Conservation (phyloP, 2,113 vertebrate species). For the Etia nguti region DNA sequence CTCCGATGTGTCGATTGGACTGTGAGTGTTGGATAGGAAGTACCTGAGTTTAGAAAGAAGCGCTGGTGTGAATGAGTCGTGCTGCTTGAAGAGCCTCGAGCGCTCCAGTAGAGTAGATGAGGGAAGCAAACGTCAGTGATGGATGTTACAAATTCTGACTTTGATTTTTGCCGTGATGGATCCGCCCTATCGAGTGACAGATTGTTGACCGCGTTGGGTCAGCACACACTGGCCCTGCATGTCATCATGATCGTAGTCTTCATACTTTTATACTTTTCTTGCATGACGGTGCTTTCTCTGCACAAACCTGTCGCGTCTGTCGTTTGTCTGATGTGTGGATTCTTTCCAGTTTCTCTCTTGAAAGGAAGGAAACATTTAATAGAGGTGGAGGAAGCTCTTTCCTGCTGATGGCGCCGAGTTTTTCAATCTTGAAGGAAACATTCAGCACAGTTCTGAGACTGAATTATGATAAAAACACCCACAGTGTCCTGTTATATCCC, state of each 20-base stretch:
- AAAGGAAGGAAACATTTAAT: neutral
- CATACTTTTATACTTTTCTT: fast-evolving
- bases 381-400: neutral
- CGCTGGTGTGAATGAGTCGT: fast-evolving
- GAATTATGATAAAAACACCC: neutral
- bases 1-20: neutral
- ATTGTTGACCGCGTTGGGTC: neutral
- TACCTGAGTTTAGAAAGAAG: neutral
- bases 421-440: neutral
- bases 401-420: neutral
- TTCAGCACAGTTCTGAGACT: neutral
- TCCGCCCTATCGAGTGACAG: neutral
- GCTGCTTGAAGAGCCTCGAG: neutral
- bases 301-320: neutral
- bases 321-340: fast-evolving
- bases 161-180: neutral
- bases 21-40: neutral
- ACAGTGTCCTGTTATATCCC: neutral
- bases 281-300: neutral
- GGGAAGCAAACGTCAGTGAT: fast-evolving
- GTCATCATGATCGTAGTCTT: neutral
- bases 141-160: neutral
- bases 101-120: neutral
- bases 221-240: neutral
- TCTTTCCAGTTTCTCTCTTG: neutral